Base-by-base conservation (phyloP, 2,797 vertebrate species). In the Diglossa cyanea region DNA sequence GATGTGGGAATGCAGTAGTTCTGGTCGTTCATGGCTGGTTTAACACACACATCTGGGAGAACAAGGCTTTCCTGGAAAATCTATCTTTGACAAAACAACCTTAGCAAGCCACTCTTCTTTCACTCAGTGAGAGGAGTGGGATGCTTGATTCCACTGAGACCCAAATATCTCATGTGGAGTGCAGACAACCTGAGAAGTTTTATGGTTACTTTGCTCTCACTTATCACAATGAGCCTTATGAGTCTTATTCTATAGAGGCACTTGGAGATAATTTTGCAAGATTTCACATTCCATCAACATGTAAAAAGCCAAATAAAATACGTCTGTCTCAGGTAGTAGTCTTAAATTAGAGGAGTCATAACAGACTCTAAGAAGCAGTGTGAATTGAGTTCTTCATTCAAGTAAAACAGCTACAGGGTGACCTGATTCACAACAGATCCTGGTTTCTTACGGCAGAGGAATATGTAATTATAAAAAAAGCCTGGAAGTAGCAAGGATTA, bases 251-350 rank as follows among this genome's bases (percentile, higher is more conserved):
- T 95, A 25, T 21, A 74, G 82, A 93, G 62, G 90, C 44, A 91
- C 92, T 90, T 75, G 78, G 60, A 96, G 79, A 93, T 88, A 87
- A 85, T 92, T 93, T 96, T 96, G 68, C 81, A 94, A 88, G 77
- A 19, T 54, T 97, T 95, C 90, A 81, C 90, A 94, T 47, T 91
- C 66, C 0, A 3, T 80, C 93, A 84, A 94, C 80, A 95, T 70
- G n/a, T 68, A 93, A 90, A 95, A 97, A 78, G 91, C 86, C 97
- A 97, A 97, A 97, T 89, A 96, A 97, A 97, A 97, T 95, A 94
- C 0, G 11, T 78, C 94, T 95, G 86, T 91, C 94, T 92, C 86
- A 95, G 93, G 91, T 93, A 97, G 96, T 86, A 93, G 82, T 76
- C 94, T 96, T 95, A 93, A 94, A 96, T 97, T 97, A 96, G 86